Evolutionary conservation across 2,888 invertebrate species (phyloP).

Genomic region (Lepidochrysops patricia): DNA sequence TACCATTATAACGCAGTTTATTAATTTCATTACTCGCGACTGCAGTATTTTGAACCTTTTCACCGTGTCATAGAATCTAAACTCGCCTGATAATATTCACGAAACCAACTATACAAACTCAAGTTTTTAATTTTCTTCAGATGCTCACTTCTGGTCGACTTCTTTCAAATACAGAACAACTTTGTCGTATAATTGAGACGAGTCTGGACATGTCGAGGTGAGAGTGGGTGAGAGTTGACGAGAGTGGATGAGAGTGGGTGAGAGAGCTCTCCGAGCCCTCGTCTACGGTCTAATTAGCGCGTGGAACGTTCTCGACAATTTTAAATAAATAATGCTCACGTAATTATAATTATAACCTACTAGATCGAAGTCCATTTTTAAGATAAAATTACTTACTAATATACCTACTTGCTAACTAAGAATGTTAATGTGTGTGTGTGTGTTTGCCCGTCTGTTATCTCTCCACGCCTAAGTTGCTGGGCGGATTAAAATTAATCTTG

Average conservation of each 20-base stretch:
- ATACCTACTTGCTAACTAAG: too few species aligned
- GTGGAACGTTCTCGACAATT: background rate
- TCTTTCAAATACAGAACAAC: conserved; percentile 4
- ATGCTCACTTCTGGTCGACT: conserved; percentile 10
- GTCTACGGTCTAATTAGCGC: background rate
- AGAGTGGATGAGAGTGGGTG: background rate
- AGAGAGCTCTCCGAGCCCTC: background rate
- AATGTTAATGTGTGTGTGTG: too few species aligned
- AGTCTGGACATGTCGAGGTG: conserved; percentile 5
- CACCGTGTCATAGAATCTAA: background rate
- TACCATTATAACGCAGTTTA: background rate
- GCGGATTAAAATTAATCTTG: too few species aligned
- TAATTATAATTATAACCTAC: background rate
- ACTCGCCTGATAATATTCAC: background rate
- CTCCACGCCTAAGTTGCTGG: too few species aligned
- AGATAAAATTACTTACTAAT: too few species aligned
- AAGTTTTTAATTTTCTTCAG: conserved; percentile 3
- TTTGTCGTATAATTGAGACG: conserved; percentile 4
- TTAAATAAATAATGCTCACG: background rate
- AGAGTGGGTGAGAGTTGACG: background rate
- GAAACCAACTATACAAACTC: background rate
- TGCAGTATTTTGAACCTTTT: background rate
- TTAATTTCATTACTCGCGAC: background rate
- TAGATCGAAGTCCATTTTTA: too few species aligned
- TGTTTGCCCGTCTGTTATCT: too few species aligned